Evolutionary conservation across 2,113 vertebrate species (phyloP), one percentile per base, ranked within the genome.

Genomic region (Dolichotis patagonum): DNA sequence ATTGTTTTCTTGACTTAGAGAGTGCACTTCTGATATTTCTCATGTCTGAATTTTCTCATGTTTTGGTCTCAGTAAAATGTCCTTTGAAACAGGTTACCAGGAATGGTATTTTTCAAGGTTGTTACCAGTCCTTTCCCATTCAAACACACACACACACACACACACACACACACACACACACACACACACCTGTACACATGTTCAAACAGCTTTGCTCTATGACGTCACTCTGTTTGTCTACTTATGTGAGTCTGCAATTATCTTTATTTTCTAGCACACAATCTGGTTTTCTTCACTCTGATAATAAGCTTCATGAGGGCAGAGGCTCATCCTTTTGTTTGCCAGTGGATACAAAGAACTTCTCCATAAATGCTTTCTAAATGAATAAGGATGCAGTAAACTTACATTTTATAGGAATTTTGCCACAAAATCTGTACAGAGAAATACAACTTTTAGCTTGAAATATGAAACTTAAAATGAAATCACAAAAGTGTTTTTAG

Each of bases 401-500:
- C 1, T 90, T 90, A 10, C 16, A 77, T 69, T 92, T 90, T 58
- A 84, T 49, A 67, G 14, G 9, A 92, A 87, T 67, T 16, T 63
- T 80, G 17, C n/a, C n/a, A 85, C 4, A 83, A 71, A 63, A 49
- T 49, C 69, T 91, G 75, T 22, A 56, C 35, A 92, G 4, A 75
- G 65, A 73, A 17, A 5, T 58, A 5, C 7, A 87, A 9, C 19
- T 60, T 91, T 91, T 52, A 77, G 30, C 54, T 77, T 85, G 60
- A 96, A 85, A 88, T 9, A 60, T 1, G 16, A 85, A 91, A 6
- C 38, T 85, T 62, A 82, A 85, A 38, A 58, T 60, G 16, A 87
- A 87, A 95, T 16, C 58, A 46, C 5, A 85, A 13, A 69, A 52
- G 5, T 22, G 24, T 2, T 32, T 85, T 84, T 81, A 32, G 81